Evolutionary conservation across 2,888 invertebrate genomes (phyloP), one percentile per base, ranked within the genome.

Genomic region (Morpho deidamia): DNA sequence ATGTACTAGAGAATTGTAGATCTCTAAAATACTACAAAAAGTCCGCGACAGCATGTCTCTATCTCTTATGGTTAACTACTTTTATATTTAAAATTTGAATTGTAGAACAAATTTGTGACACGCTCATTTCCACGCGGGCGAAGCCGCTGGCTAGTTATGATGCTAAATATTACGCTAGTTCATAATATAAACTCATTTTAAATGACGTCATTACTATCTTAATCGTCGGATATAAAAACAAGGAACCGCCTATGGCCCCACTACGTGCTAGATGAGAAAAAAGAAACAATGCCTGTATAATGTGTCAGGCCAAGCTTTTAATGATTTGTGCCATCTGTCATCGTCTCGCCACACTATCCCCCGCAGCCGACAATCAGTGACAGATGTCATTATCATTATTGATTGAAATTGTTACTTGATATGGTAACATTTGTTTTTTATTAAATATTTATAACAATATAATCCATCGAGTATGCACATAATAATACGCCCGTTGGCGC

Each of bases 401-500:
- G 60, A 63, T 61, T 62, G 60, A 60, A 61, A 14, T 49, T 44
- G 11, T 43, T 46, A 23, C 32, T 38, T 32, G 44, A 33, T 44
- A 9, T n/a, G 23, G 23, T 23, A 23, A 23, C 23, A 23, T 23
- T 23, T 23, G 23, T 23, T 23, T 23, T 23, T 23, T 23, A 23
- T 23, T 23, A 23, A 5, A 37, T 10, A 37, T 7, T 7, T 37
- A 37, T 74, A 78, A 75, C 69, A 74, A 76, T 63, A 71, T 60
- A 73, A 71, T 75, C 74, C 74, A 77, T 76, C 69, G 5, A 78
- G 75, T 76, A 67, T 23, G 23, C 3, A 23, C 3, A 23, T 23
- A 23, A 23, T 5, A 23, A 5, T 23, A 2, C 3, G 2, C n/a
- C n/a, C n/a, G n/a, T n/a, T n/a, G n/a, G n/a, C n/a, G n/a, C n/a